phyloP scores from a whole-genome alignment of 2,797 vertebrate species.

The Podarcis siculus region DNA sequence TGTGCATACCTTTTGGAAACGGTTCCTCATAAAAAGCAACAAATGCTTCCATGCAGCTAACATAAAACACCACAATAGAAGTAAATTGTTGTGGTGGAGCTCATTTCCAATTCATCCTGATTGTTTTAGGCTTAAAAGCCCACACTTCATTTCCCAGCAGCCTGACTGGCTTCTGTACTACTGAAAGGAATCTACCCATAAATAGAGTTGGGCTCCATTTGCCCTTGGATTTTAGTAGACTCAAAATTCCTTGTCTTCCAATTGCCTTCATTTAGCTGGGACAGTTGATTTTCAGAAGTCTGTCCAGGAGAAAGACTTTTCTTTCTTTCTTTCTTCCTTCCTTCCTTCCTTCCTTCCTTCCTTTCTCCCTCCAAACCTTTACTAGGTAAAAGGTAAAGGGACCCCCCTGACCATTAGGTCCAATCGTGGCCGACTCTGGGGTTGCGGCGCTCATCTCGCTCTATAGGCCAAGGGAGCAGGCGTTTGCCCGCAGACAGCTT shows the following conservation, averaged over 20 bases:
- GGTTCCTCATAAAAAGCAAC: slow-evolving; percentile 33
- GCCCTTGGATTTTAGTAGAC: slow-evolving; percentile 29
- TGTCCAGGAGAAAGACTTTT: not conserved
- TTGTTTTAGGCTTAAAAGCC: slow-evolving; percentile 45
- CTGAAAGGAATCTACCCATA: slow-evolving; percentile 38
- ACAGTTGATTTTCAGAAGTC: not conserved
- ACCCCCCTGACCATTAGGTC: too few species aligned
- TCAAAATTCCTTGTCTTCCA: not conserved
- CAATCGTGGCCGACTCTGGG: too few species aligned
- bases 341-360: too few species aligned
- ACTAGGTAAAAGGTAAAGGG: too few species aligned
- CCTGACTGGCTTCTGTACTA: not conserved
- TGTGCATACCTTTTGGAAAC: slow-evolving; percentile 30
- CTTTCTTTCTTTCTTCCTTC: too few species aligned
- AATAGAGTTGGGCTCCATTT: slow-evolving; percentile 17
- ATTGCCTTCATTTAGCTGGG: not conserved
- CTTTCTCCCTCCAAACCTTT: too few species aligned
- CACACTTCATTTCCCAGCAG: slow-evolving; percentile 28
- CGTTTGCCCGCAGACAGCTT: too few species aligned
- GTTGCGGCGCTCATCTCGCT: too few species aligned
- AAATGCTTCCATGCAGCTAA: slow-evolving; percentile 43
- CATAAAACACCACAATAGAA: slow-evolving; percentile 39
- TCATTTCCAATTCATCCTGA: not conserved
- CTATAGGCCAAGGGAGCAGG: too few species aligned
- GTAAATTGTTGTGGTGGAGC: slow-evolving; percentile 6